These are phyloP conservation scores for Sula dactylatra DNA, from an alignment of 2,113 vertebrate genomes.

Conservation along the genomic window DNA sequence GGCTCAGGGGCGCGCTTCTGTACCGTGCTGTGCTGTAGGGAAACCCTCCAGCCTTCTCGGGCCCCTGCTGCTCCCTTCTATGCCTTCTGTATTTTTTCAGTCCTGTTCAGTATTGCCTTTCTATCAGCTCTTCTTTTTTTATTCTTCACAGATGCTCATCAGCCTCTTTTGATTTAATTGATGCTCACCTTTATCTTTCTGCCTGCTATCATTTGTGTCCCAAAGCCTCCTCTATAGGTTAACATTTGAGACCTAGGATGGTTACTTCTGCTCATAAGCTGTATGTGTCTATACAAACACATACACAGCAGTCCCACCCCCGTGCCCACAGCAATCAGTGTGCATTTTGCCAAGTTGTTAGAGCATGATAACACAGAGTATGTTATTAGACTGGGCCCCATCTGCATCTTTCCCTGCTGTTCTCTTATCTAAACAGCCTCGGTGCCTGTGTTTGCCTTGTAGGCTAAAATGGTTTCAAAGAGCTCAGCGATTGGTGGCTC, in stretches of 20 bases:
- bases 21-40: not conserved
- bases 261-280: not conserved
- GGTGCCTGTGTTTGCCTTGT: not conserved
- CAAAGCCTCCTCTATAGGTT: not conserved
- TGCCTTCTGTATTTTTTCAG: not conserved
- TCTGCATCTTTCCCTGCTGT: not conserved
- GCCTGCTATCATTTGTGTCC: not conserved
- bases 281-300: not conserved
- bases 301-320: not conserved
- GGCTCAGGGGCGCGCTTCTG: not conserved
- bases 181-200: not conserved
- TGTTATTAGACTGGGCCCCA: not conserved
- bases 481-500: not conserved
- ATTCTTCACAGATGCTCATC: not conserved
- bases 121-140: not conserved
- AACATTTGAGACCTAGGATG: not conserved
- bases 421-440: slow-evolving; percentile 29
- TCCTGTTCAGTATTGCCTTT: not conserved
- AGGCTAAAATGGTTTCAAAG: not conserved
- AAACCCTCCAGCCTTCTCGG: not conserved
- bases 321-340: not conserved
- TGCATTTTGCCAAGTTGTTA: not conserved
- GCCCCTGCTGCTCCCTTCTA: not conserved
- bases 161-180: not conserved
- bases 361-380: not conserved